Evolutionary conservation across 2,888 invertebrate genomes (phyloP).

Genomic region (Linnaemya tessellans): DNA sequence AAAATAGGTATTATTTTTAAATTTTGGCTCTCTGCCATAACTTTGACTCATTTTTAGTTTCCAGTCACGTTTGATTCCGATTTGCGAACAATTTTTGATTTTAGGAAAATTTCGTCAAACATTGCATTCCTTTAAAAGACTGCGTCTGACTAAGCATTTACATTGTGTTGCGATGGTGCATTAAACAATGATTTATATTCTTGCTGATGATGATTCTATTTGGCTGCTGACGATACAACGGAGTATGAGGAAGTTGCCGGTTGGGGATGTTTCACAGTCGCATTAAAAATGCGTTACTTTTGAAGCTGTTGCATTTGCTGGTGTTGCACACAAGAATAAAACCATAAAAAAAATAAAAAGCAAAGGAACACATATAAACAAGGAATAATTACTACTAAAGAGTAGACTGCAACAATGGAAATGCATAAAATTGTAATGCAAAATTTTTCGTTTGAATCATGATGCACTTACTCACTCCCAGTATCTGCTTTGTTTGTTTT

Average conservation of each 20-base stretch:
- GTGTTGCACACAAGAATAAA: neutral
- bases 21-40: too few relatives aligned
- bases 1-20: too few relatives aligned
- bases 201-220: constrained; percentile 28
- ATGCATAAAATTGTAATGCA: constrained; percentile 36
- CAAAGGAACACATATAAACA: neutral
- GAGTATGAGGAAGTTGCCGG: constrained; percentile 17
- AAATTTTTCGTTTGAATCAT: constrained; percentile 26
- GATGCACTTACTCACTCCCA: constrained; percentile 58
- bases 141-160: constrained; percentile 10
- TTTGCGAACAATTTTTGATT: neutral
- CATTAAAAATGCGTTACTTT: constrained; percentile 18
- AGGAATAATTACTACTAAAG: constrained; percentile 22
- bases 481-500: constrained; percentile 19
- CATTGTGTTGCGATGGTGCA: neutral
- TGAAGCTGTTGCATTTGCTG: constrained; percentile 37
- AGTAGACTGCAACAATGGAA: constrained; percentile 31
- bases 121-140: neutral
- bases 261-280: constrained; percentile 30
- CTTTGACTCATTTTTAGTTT: too few relatives aligned
- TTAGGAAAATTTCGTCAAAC: neutral
- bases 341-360: neutral
- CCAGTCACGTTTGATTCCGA: too few relatives aligned
- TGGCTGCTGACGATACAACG: constrained; percentile 1
- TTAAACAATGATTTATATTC: constrained; percentile 33